phyloP scores from a whole-genome alignment of 1,140 invertebrate genomes.

The Cotesia vestalis region DNA sequence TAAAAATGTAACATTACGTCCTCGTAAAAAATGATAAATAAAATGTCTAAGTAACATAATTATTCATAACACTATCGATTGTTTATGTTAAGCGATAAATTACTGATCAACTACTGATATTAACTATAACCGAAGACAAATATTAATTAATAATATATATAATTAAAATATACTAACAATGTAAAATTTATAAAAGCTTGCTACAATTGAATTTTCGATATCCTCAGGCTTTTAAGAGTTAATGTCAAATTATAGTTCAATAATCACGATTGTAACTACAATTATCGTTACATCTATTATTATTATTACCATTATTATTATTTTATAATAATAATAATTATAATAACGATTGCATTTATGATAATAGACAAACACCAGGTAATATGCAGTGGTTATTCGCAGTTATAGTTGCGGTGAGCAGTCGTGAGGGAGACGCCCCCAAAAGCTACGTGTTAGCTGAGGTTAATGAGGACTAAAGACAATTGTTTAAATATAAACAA shows the following conservation, averaged over 20 bases:
- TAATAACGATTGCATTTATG: slow-evolving; percentile 52
- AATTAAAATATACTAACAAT: background rate
- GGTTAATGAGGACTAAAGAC: slow-evolving; percentile 49
- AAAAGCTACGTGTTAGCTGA: slow-evolving; percentile 68
- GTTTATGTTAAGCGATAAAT: too few species aligned
- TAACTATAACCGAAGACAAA: slow-evolving; percentile 25
- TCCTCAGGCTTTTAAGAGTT: slow-evolving; percentile 7
- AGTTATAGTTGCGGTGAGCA: slow-evolving; percentile 69
- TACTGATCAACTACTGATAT: too few species aligned
- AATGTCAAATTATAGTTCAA: too few species aligned
- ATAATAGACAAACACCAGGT: slow-evolving; percentile 66
- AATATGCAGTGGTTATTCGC: slow-evolving; percentile 65
- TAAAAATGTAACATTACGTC: background rate
- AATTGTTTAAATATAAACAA: background rate
- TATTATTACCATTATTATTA: too few species aligned
- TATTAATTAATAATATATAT: background rate
- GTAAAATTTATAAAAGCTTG: slow-evolving; percentile 21
- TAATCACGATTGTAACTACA: too few species aligned
- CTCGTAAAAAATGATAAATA: too few species aligned
- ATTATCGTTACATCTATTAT: too few species aligned
- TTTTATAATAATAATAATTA: slow-evolving; percentile 32
- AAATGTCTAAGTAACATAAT: too few species aligned
- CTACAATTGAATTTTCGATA: slow-evolving; percentile 14
- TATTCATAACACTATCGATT: too few species aligned
- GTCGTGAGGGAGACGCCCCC: slow-evolving; percentile 65